phyloP scores from a whole-genome alignment of 2,113 vertebrate species.

The Boulengeromyrus knoepffleri region DNA sequence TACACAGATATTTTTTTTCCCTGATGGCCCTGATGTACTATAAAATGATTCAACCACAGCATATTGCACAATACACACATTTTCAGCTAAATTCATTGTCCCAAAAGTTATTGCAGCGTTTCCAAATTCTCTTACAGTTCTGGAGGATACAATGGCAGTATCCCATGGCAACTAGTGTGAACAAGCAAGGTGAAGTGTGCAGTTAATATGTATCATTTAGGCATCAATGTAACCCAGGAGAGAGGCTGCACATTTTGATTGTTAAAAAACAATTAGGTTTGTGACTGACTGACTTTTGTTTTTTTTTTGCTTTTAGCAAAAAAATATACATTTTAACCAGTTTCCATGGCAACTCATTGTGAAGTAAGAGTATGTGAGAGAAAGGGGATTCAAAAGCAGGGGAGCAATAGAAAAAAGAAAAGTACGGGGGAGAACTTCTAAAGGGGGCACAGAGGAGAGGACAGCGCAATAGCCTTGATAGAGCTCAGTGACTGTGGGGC shows the following conservation, averaged over 20 bases:
- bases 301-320: conserved; percentile 14
- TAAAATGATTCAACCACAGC: neutral
- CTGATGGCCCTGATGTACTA: neutral
- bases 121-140: neutral
- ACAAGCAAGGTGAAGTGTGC: neutral
- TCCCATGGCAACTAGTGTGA: neutral
- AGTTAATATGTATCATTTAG: neutral
- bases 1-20: neutral
- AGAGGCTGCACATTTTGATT: neutral
- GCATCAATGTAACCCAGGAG: neutral
- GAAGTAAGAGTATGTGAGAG: conserved; percentile 40
- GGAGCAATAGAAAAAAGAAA: conserved; percentile 8
- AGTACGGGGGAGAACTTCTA: neutral
- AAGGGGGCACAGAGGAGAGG: neutral
- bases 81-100: neutral
- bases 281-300: conserved; percentile 27
- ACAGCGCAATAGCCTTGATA: neutral
- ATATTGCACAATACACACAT: neutral
- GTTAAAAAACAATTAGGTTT: neutral
- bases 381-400: conserved; percentile 23
- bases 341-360: conserved; percentile 66
- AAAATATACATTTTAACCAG: conserved; percentile 61
- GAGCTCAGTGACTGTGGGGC: neutral
- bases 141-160: neutral
- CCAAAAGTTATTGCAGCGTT: neutral